Percentiles rank a stretch among this genome's conserved stretches.
Conservation (phyloP, 2,888 invertebrate species). For the Tipula unca region DNA sequence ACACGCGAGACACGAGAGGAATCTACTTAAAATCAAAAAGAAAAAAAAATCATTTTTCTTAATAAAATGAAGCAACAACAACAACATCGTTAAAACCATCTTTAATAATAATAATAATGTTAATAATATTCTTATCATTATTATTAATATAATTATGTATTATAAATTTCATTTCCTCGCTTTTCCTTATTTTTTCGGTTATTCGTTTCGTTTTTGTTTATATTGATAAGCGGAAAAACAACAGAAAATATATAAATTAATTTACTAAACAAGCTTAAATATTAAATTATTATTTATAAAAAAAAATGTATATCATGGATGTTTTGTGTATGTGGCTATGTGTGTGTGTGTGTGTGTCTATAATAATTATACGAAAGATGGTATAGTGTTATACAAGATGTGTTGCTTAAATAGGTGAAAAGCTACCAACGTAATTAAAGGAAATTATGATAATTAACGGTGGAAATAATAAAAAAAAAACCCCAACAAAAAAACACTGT, state of each 20-base stretch:
- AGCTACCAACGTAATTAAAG: neutral
- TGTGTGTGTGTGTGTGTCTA: neutral
- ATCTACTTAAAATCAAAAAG: neutral
- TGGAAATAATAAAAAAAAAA: neutral
- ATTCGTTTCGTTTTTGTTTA: neutral
- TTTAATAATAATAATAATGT: neutral
- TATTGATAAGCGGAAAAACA: neutral
- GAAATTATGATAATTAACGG: neutral
- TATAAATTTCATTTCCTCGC: neutral
- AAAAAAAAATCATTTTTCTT: neutral
- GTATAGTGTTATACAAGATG: neutral
- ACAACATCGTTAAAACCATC: neutral
- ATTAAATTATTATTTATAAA: neutral
- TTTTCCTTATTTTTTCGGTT: neutral
- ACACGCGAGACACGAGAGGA: neutral
- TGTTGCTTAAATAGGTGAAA: conserved; percentile 1
- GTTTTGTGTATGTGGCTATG: neutral
- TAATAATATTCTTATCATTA: neutral
- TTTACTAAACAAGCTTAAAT: neutral
- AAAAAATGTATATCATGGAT: neutral
- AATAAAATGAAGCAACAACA: neutral
- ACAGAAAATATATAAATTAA: neutral
- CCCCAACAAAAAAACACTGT: neutral
- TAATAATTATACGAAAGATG: neutral
- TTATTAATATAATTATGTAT: neutral